Base-by-base conservation (phyloP, 2,797 vertebrate species). In the Ambastaia sidthimunki region DNA sequence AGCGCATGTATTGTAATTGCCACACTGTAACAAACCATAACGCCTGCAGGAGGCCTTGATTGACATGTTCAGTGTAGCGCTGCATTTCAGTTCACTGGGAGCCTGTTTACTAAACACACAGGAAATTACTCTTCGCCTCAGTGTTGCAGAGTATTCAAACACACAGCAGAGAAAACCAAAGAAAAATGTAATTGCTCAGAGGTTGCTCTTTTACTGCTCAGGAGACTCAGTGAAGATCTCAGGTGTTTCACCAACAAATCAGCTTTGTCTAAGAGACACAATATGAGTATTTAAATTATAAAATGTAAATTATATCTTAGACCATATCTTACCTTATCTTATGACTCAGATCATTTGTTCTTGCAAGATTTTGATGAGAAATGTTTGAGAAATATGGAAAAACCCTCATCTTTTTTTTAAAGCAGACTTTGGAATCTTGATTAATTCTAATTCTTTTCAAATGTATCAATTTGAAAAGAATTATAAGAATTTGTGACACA, bases 1-100 rank as follows among this genome's bases (percentile, higher is more conserved):
- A 81, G 73, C 34, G 28, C 52, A 55, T 57, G 62, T 84, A 74
- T 81, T 84, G 83, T 86, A 84, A 87, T 86, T 85, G 85, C 71
- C 81, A 79, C 84, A 74, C 77, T 52, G 78, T 73, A 68, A 79
- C 80, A 81, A 80, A 81, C 83, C 73, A 80, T 85, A 81, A 80
- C 31, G 65, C 84, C 81, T 44, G 60, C 47, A 83, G 84, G 66
- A 73, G 74, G 71, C 21, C 75, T 80, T 83, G 86, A 86, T 79
- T 86, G 87, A 83, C 82, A 47, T 79, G 84, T 80, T 82, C 73
- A 73, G 72, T 21, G 71, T 82, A 69, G 82, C 74, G 60, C 71
- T 52, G 74, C 65, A 23, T 69, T 78, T 47, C 75, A 77, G 80
- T 82, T 74, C 48, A 81, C 83, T 73, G 80, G 76, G 71, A 86